phyloP scores from a whole-genome alignment of 1,140 invertebrate genomes.

The Brachionus sp. region DNA sequence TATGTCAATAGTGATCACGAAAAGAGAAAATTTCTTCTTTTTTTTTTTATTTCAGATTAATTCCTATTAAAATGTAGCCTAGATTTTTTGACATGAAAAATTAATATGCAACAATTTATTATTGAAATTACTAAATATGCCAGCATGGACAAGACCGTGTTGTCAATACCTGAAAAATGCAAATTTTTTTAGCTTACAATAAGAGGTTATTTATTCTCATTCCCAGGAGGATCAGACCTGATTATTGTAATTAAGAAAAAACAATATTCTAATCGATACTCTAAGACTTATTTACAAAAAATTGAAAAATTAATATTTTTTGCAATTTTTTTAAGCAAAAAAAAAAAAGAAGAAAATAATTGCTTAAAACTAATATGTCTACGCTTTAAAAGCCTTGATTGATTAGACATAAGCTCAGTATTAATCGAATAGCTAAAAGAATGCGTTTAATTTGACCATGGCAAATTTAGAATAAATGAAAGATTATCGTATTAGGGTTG shows the following conservation, averaged over 20 bases:
- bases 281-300: too few relatives aligned
- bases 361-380: background rate
- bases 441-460: background rate
- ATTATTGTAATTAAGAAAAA: background rate
- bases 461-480: background rate
- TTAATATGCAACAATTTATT: background rate
- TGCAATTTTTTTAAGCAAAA: background rate
- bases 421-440: background rate
- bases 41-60: background rate
- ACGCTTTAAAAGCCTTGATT: background rate
- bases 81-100: slow-evolving; percentile 10
- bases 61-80: background rate
- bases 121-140: background rate
- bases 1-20: background rate
- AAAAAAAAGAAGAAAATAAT: background rate
- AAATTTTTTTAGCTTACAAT: background rate
- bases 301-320: background rate
- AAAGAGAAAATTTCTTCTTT: background rate
- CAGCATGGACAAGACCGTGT: background rate
- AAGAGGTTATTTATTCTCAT: background rate
- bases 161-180: background rate
- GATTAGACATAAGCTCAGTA: background rate
- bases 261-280: background rate
- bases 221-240: background rate
- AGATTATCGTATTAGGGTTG: background rate